A percentile compares a stretch with the other conserved stretches of the same genome.
These are phyloP conservation scores for Beroe forskalii DNA, from an alignment of 37 sponge, comb jelly and placozoan genomes.

Conservation along the genomic window DNA sequence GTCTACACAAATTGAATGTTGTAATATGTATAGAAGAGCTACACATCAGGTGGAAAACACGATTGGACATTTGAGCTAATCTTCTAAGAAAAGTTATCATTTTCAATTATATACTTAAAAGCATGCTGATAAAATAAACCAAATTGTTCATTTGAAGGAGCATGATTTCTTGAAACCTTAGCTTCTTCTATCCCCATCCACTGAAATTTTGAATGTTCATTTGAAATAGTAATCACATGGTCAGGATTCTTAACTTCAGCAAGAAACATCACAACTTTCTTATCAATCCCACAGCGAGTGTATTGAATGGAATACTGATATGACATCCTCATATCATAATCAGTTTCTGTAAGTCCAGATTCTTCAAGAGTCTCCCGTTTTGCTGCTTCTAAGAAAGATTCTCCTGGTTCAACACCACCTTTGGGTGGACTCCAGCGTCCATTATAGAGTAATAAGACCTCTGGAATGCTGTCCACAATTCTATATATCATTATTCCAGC, in stretches of 20 bases:
- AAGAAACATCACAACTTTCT: conserved; percentile 33
- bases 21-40: too few relatives aligned
- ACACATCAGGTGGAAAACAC: too few relatives aligned
- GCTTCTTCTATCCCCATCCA: conserved; percentile 55
- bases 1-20: too few relatives aligned
- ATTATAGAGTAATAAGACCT: conserved; percentile 1
- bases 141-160: conserved; percentile 28
- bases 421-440: conserved; percentile 55
- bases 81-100: too few relatives aligned
- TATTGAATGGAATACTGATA: conserved; percentile 4
- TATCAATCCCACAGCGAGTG: neutral
- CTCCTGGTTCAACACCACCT: conserved; percentile 12
- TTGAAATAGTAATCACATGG: neutral
- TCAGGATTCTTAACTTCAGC: conserved; percentile 13
- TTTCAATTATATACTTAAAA: conserved; percentile 5
- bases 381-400: neutral
- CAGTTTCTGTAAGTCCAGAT: neutral
- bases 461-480: neutral
- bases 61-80: too few relatives aligned
- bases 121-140: neutral
- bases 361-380: conserved; percentile 29
- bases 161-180: conserved; percentile 24
- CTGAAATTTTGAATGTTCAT: neutral
- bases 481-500: conserved; percentile 51
- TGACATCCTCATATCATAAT: neutral